phyloP scores from a whole-genome alignment of 2,113 vertebrate genomes.

The Ceyx cyanopectus region DNA sequence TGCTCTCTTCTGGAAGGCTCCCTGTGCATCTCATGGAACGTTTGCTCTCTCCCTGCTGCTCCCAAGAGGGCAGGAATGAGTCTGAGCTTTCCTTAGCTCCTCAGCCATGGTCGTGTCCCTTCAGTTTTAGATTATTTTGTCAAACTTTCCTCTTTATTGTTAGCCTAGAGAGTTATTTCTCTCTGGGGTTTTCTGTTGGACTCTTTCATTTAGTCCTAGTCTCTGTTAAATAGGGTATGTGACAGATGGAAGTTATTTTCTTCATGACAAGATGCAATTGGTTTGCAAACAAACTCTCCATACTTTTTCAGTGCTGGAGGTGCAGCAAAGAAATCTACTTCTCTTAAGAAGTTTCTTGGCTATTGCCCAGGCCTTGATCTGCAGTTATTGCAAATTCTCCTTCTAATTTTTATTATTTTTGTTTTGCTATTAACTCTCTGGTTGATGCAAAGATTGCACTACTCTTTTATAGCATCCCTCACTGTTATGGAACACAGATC shows the following conservation, averaged over 20 bases:
- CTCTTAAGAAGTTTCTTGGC: background rate
- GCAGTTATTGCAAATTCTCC: background rate
- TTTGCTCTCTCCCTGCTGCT: background rate
- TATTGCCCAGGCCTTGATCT: background rate
- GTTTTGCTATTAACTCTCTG: background rate
- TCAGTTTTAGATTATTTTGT: background rate
- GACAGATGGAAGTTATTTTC: constrained; percentile 14
- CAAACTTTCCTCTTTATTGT: background rate
- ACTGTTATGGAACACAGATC: background rate
- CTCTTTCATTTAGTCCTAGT: background rate
- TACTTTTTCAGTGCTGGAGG: background rate
- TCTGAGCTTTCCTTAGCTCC: constrained; percentile 5
- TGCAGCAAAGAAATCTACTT: background rate
- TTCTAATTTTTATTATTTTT: background rate
- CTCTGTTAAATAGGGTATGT: background rate
- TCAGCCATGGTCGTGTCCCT: background rate
- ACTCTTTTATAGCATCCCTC: background rate
- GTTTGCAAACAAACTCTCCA: background rate
- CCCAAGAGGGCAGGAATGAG: background rate
- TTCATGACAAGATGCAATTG: background rate
- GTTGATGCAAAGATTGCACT: background rate
- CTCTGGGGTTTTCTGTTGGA: background rate
- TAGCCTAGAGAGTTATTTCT: background rate
- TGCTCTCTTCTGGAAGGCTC: background rate
- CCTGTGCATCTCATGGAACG: background rate